phyloP scores from a whole-genome alignment of 2,888 invertebrate species.

The Caenorhabditis japonica region DNA sequence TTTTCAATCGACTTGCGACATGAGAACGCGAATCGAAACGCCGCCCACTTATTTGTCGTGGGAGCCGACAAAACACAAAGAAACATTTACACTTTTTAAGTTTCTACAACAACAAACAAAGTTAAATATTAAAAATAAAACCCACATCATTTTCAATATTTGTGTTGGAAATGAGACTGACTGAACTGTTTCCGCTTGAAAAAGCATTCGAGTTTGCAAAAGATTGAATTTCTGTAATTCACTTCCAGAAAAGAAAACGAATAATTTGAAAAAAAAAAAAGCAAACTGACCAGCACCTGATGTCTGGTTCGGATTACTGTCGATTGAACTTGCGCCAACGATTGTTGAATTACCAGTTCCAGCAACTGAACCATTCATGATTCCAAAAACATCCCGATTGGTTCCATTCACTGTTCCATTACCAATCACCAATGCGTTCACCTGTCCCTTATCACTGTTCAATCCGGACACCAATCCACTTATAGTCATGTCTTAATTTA shows the following conservation, averaged over 20 bases:
- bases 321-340: conserved; percentile 65
- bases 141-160: conserved; percentile 41
- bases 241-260: too few relatives aligned
- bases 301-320: conserved; percentile 43
- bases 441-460: conserved; percentile 56
- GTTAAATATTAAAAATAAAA: too few relatives aligned
- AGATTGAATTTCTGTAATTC: conserved; percentile 62
- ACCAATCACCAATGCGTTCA: conserved; percentile 63
- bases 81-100: too few relatives aligned
- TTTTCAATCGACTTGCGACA: too few relatives aligned
- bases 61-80: too few relatives aligned
- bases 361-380: conserved; percentile 60
- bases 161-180: conserved; percentile 57
- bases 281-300: neutral
- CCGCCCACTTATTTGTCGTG: too few relatives aligned
- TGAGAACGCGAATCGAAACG: too few relatives aligned
- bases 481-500: conserved; percentile 64
- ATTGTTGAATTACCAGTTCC: conserved; percentile 64
- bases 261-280: conserved; percentile 7
- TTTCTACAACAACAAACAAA: neutral
- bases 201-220: conserved; percentile 61
- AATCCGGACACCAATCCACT: conserved; percentile 66
- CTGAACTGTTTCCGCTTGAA: conserved; percentile 52
- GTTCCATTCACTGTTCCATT: conserved; percentile 57
- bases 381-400: conserved; percentile 48